Percentiles rank a stretch among this genome's conserved stretches.
These are phyloP conservation scores for Centropristis striata DNA, from an alignment of 2,113 vertebrate genomes.

Conservation along the genomic window DNA sequence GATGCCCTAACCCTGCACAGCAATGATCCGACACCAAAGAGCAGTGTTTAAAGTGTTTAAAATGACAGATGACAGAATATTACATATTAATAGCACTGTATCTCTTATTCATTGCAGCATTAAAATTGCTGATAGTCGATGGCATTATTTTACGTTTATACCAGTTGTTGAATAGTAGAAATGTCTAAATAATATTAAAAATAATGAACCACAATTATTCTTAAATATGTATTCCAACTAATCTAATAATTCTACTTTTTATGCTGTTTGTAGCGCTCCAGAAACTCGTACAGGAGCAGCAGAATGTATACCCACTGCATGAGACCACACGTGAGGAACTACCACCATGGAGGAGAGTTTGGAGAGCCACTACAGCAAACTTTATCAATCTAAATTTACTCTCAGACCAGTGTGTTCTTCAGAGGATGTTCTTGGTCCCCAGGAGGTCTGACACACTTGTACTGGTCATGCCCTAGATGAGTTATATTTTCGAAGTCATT, in stretches of 20 bases:
- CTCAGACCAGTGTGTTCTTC: conserved; percentile 26
- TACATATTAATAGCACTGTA: neutral
- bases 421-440: conserved; percentile 26
- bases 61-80: no score
- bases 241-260: no score
- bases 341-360: neutral
- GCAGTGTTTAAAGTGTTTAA: no score
- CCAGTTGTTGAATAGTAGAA: no score
- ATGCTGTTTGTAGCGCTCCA: neutral
- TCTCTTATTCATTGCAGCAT: neutral
- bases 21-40: no score
- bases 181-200: no score
- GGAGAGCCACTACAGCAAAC: conserved; percentile 13
- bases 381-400: conserved; percentile 37
- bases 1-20: no score
- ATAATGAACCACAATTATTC: no score
- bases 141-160: no score
- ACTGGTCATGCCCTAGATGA: conserved; percentile 61
- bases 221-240: no score
- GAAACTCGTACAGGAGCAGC: neutral
- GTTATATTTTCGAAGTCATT: conserved; percentile 48
- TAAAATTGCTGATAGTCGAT: neutral
- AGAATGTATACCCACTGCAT: neutral
- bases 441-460: conserved; percentile 64
- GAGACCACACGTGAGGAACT: neutral